Base-by-base conservation (phyloP, 2,113 vertebrate species). In the Cyprinodon brontotheroides region DNA sequence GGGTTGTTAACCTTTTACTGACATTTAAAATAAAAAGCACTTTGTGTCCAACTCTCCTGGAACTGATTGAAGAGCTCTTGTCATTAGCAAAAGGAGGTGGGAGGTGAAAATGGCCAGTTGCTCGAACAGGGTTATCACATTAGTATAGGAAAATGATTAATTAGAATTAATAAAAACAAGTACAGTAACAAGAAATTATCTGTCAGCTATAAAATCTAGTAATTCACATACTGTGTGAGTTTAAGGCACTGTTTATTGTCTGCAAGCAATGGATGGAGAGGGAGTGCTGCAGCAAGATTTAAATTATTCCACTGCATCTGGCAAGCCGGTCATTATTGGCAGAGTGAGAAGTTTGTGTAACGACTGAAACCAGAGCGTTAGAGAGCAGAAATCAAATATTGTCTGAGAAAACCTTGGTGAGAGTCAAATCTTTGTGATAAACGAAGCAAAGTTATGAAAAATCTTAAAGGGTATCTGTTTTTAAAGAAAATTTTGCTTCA, bases 251-350 rank as follows among this genome's bases (percentile, higher is more conserved):
- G 38, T 62, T 2, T 61, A 11, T n/a, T 39, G 2, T 22, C 4
- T 39, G 64, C 50, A n/a, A 29, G 37, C 20, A 68, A 77, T 65
- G 73, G 60, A 63, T 45, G 3, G 61, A 41, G 65, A 75, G 50
- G 57, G 15, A 45, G 40, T 17, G 39, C 67, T 60, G 65, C 36
- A 15, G 50, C 15, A 69, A 38, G 47, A 20, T 64, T 77, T 70
- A 11, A 85, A 81, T 86, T 68, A 86, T 85, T 83, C 81, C 73
- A 61, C 68, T 41, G 14, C 76, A 70, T 82, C 70, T 73, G 62
- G 45, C 40, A 11, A 64, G 61, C 65, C 65, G 65, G 68, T 70
- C 61, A 79, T 80, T 84, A 79, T 78, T 48, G 64, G 59, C 43
- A 70, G 29, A n/a, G 45, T 1, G 37, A 62, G 13, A 47, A 79